Percentiles rank a stretch among this genome's conserved stretches.
These are phyloP conservation scores for Crax fasciolata DNA, from an alignment of 2,797 vertebrate genomes.

Conservation along the genomic window DNA sequence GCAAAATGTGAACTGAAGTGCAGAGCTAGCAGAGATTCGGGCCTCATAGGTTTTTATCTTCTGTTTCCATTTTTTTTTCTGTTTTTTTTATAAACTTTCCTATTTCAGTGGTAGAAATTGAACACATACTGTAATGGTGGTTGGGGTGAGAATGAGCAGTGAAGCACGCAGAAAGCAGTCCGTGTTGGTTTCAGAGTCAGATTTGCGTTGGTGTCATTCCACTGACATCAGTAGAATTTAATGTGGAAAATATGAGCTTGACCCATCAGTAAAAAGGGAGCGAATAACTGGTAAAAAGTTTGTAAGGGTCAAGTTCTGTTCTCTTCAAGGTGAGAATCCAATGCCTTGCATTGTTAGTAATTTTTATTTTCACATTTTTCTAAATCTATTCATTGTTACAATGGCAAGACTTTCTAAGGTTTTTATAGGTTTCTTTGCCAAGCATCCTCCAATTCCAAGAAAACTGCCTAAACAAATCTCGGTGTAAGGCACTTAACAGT, in stretches of 20 bases:
- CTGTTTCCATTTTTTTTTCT: slow-evolving; percentile 4
- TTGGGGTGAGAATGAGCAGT: background rate
- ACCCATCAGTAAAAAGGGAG: background rate
- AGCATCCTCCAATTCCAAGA: background rate
- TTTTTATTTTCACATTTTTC: background rate
- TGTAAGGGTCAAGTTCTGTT: background rate
- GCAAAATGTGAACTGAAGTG: slow-evolving; percentile 53
- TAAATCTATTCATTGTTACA: background rate
- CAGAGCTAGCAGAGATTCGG: slow-evolving; percentile 23
- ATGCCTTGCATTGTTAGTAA: background rate
- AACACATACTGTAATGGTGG: background rate
- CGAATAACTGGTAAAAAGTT: background rate
- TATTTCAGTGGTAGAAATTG: background rate
- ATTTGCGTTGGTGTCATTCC: background rate
- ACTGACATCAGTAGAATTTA: background rate
- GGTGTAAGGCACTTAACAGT: background rate
- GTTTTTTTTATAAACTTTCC: slow-evolving; percentile 3
- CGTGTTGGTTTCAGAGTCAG: background rate
- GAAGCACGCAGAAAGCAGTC: background rate
- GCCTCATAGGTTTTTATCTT: slow-evolving; percentile 44
- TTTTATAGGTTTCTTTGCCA: background rate
- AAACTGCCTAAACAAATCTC: background rate
- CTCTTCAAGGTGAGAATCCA: background rate
- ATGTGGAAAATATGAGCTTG: background rate
- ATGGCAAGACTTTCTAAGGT: background rate